Conservation (phyloP, 2,113 vertebrate genomes). For the Anoura caudifer region DNA sequence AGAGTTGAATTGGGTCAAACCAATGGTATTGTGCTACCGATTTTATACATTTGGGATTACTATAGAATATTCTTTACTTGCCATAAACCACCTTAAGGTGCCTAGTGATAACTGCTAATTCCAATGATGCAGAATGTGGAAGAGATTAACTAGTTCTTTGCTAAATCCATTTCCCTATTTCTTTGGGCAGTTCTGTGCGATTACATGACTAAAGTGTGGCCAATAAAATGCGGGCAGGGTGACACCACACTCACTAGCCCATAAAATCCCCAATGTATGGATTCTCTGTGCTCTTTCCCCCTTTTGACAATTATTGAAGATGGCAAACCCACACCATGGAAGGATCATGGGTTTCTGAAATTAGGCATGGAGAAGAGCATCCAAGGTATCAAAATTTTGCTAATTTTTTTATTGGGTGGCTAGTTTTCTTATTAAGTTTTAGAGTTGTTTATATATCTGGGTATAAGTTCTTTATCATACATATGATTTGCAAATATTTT, state of each 20-base stretch:
- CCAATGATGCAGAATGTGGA: not conserved
- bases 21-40: not conserved
- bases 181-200: not conserved
- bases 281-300: not conserved
- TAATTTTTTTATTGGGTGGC: not conserved
- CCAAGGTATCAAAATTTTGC: not conserved
- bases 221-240: not conserved
- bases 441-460: not conserved
- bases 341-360: not conserved
- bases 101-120: not conserved
- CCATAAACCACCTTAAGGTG: not conserved
- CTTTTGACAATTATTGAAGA: not conserved
- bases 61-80: not conserved
- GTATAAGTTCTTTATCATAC: not conserved
- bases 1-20: not conserved
- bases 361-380: not conserved
- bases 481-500: slow-evolving; percentile 1
- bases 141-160: not conserved
- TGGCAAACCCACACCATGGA: not conserved
- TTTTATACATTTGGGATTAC: not conserved
- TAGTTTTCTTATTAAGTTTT: not conserved
- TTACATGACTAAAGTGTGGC: not conserved
- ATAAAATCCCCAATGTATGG: not conserved
- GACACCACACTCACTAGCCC: not conserved
- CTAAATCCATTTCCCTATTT: not conserved